Evolutionary conservation across 92 coral and sea anemone genomes (phyloP).

Genomic region (Umimayanthus kanabou): DNA sequence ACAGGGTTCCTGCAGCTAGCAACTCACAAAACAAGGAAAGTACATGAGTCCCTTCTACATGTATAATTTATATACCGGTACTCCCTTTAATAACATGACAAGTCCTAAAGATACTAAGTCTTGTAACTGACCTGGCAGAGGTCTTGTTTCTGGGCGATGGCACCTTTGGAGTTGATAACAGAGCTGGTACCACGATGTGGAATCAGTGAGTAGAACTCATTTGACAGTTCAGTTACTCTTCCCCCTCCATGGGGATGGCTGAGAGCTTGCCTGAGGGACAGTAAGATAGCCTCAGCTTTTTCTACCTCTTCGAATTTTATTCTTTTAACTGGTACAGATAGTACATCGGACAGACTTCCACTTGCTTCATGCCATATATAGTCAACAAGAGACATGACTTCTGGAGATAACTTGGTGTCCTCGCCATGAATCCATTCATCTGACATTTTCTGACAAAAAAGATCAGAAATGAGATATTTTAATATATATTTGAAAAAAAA

Average conservation of each 20-base stretch:
- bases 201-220: slow-evolving; percentile 80
- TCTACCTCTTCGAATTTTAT: slow-evolving; percentile 82
- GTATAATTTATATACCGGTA: too few relatives aligned
- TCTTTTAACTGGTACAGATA: slow-evolving; percentile 68
- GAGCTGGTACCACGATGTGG: slow-evolving; percentile 60
- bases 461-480: background rate
- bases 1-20: too few relatives aligned
- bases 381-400: slow-evolving; percentile 74
- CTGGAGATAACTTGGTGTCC: slow-evolving; percentile 57
- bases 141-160: slow-evolving; percentile 89
- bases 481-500: background rate
- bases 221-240: slow-evolving; percentile 54
- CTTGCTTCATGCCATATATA: slow-evolving; percentile 91
- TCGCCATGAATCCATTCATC: slow-evolving; percentile 57
- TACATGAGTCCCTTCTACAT: too few relatives aligned
- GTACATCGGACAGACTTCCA: slow-evolving; percentile 68
- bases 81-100: too few relatives aligned
- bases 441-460: slow-evolving; percentile 48
- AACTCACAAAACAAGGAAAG: too few relatives aligned
- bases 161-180: slow-evolving; percentile 55
- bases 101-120: background rate
- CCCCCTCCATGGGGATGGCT: slow-evolving; percentile 32
- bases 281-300: slow-evolving; percentile 87
- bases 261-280: slow-evolving; percentile 63
- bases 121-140: slow-evolving; percentile 81